phyloP scores from a whole-genome alignment of 1,140 invertebrate genomes.

The Wiebesia pumilae region DNA sequence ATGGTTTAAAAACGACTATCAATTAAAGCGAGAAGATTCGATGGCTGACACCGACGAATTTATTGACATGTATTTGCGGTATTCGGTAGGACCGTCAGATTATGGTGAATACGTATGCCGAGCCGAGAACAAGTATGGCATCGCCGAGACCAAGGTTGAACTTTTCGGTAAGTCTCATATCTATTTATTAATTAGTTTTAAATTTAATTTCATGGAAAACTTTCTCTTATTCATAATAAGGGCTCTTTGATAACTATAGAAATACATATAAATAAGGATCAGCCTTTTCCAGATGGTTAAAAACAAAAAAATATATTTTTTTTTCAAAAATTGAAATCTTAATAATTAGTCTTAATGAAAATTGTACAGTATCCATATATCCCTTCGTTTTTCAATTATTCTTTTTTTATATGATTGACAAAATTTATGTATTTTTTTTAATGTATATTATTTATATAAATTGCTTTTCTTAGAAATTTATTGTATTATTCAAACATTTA shows the following conservation, averaged over 20 bases:
- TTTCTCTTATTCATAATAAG: neutral
- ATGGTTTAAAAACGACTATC: slow-evolving; percentile 2
- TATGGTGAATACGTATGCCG: slow-evolving; percentile 43
- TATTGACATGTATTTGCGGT: neutral
- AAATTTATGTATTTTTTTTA: too few species aligned
- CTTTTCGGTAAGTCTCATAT: slow-evolving; percentile 43
- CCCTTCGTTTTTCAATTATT: neutral
- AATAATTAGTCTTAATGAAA: too few species aligned
- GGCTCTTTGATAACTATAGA: too few species aligned
- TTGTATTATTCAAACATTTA: too few species aligned
- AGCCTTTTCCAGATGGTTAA: too few species aligned
- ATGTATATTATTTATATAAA: too few species aligned
- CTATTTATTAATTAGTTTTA: neutral
- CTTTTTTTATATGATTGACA: too few species aligned
- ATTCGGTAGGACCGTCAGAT: slow-evolving; percentile 7
- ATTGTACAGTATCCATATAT: neutral
- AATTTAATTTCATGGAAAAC: neutral
- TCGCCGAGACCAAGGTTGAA: slow-evolving; percentile 35
- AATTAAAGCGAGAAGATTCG: neutral
- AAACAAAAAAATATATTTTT: too few species aligned
- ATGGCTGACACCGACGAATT: neutral
- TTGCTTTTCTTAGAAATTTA: too few species aligned
- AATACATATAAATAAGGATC: too few species aligned
- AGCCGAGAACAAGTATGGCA: slow-evolving; percentile 32
- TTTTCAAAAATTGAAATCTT: neutral